Conservation (phyloP, 2,797 vertebrate genomes). For the Poecilia wingei region DNA sequence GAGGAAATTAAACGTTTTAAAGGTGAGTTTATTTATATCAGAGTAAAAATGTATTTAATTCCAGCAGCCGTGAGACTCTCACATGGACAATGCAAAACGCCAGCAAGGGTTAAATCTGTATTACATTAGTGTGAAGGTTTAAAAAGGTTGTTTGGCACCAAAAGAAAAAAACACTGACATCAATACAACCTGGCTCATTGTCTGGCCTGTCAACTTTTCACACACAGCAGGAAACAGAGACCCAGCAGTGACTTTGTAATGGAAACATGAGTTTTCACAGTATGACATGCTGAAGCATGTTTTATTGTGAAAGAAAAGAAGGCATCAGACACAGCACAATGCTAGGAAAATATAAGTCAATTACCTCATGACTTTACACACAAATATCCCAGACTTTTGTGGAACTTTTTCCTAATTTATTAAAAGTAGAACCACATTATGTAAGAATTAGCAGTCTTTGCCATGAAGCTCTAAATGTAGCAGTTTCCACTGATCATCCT, state of each 20-base stretch:
- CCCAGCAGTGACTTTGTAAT: conserved; percentile 39
- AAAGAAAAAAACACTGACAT: not conserved
- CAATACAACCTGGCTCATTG: conserved; percentile 13
- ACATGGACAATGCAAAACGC: not conserved
- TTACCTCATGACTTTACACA: not conserved
- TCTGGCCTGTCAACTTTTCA: conserved; percentile 18
- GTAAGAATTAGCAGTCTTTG: not conserved
- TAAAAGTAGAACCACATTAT: not conserved
- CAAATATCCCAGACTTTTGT: not conserved
- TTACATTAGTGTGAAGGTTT: not conserved
- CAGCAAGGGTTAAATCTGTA: not conserved
- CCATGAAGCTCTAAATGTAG: not conserved
- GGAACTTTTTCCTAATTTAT: no score
- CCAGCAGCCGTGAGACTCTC: not conserved
- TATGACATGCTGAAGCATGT: not conserved
- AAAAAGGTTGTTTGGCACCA: not conserved
- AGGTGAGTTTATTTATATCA: not conserved
- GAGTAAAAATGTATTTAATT: not conserved
- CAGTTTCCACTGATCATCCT: no score
- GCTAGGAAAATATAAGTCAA: not conserved
- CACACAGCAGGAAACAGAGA: conserved; percentile 21
- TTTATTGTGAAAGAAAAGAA: not conserved
- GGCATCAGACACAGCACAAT: conserved; percentile 3
- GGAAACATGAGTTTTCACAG: conserved; percentile 27
- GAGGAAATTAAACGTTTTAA: not conserved